phyloP scores from a whole-genome alignment of 30 jellyfish, hydroid and myxozoan genomes.

The Haliclystus octoradiatus region DNA sequence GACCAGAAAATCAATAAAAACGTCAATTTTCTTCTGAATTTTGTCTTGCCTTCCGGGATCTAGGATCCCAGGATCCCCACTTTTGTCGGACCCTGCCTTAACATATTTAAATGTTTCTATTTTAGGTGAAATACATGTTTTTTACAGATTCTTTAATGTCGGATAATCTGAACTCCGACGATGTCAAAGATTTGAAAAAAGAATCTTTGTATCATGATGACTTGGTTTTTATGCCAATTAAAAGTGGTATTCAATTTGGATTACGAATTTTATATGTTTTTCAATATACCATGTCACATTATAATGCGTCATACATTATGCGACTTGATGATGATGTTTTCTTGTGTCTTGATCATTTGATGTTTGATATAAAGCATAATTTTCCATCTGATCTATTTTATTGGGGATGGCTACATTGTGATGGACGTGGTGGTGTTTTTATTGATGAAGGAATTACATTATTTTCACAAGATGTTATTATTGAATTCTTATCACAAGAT shows the following conservation, averaged over 20 bases:
- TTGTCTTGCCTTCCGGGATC: too few species aligned
- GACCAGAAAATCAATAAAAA: too few species aligned
- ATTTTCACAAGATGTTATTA: slow-evolving; percentile 32
- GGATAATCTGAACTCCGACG: too few species aligned
- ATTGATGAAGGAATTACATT: slow-evolving; percentile 49
- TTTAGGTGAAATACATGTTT: too few species aligned
- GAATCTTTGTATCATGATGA: too few species aligned
- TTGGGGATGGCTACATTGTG: slow-evolving; percentile 53
- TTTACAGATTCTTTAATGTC: too few species aligned
- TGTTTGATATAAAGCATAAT: slow-evolving; percentile 4
- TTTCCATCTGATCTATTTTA: slow-evolving; percentile 18
- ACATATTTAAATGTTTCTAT: too few species aligned
- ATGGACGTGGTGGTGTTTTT: slow-evolving; percentile 25
- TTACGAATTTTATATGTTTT: slow-evolving; percentile 23
- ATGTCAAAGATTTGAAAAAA: too few species aligned
- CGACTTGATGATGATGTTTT: slow-evolving; percentile 62
- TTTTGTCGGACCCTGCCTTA: too few species aligned
- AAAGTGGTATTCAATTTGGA: slow-evolving; percentile 16
- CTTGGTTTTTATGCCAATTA: not conserved
- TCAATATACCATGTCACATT: slow-evolving; percentile 32
- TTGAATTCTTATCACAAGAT: slow-evolving; percentile 34
- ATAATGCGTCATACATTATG: slow-evolving; percentile 14
- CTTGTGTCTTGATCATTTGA: slow-evolving; percentile 43
- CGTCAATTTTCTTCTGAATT: too few species aligned
- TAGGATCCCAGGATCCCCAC: too few species aligned